Conservation (phyloP, 2,888 invertebrate genomes). For the Bombylius major region DNA sequence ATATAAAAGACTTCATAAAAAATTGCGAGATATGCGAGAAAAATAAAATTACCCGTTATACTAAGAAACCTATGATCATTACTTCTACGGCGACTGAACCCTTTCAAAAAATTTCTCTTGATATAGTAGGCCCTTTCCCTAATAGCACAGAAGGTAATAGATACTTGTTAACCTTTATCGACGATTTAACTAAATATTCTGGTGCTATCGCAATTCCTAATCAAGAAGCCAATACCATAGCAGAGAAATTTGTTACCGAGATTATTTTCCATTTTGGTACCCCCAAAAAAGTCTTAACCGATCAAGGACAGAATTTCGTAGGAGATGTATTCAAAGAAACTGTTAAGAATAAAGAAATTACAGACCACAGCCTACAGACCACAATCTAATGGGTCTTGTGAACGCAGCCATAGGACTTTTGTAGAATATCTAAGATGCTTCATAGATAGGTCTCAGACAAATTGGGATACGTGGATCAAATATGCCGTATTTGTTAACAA, state of each 20-base stretch:
- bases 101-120: constrained; percentile 21
- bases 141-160: constrained; percentile 15
- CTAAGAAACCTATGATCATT: not conserved
- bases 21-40: constrained; percentile 17
- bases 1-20: constrained; percentile 22
- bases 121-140: constrained; percentile 22
- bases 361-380: not conserved
- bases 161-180: constrained; percentile 20
- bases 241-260: constrained; percentile 10
- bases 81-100: not conserved
- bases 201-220: constrained; percentile 19
- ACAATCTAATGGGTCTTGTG: not conserved
- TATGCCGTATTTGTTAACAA: not conserved
- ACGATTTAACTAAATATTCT: constrained; percentile 21
- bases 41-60: constrained; percentile 13
- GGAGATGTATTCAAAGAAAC: not conserved
- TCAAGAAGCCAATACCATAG: constrained; percentile 24
- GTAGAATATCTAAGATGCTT: too few species aligned
- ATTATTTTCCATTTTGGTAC: not conserved
- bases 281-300: not conserved
- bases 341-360: not conserved
- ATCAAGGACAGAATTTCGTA: too few species aligned
- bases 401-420: not conserved
- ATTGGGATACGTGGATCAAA: not conserved
- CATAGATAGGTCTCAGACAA: too few species aligned